Evolutionary conservation across 2,113 vertebrate genomes (phyloP), one percentile per base, ranked within the genome.

Genomic region (Fulica atra): DNA sequence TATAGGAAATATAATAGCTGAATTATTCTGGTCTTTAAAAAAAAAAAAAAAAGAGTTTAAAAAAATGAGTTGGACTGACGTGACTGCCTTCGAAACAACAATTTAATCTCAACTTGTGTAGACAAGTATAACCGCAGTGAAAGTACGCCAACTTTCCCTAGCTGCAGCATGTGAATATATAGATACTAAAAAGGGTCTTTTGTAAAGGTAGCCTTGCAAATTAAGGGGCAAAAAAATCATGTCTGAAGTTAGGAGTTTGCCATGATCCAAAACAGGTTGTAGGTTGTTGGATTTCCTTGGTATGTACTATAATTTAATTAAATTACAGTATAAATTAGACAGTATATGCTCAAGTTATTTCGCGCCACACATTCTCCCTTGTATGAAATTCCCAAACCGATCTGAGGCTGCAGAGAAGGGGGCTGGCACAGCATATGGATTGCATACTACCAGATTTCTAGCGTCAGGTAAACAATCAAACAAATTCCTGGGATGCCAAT

Each of bases 61-160:
- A 73, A 83, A 90, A 82, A 61, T 24, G 8, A 29, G 53, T 61
- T 94, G 80, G 88, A 84, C 73, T 64, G 57, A 81, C 56, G 64
- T 64, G 48, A 94, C 50, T 57, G 81, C 40, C 38, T 91, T 88
- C 80, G 73, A 96, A 96, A 91, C 11, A 88, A 86, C 51, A 96
- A 70, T 69, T 86, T 86, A 82, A 84, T 81, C 73, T 81, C 50
- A 72, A 42, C 72, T 86, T 95, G 80, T 93, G 86, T 78, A 91
- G 86, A 94, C 91, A 90, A 29, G 88, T 50, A 92, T 51, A 89
- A 88, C 7, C 9, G 57, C 61, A 89, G 44, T 76, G 80, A 84
- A 89, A 53, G 23, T 11, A 21, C 16, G 69, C 72, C 91, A 94
- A 10, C n/a, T 85, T 93, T 50, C 28, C 65, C n/a, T 42, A 57